phyloP scores from a whole-genome alignment of 2,888 invertebrate genomes.

The Trachelus stipa region DNA sequence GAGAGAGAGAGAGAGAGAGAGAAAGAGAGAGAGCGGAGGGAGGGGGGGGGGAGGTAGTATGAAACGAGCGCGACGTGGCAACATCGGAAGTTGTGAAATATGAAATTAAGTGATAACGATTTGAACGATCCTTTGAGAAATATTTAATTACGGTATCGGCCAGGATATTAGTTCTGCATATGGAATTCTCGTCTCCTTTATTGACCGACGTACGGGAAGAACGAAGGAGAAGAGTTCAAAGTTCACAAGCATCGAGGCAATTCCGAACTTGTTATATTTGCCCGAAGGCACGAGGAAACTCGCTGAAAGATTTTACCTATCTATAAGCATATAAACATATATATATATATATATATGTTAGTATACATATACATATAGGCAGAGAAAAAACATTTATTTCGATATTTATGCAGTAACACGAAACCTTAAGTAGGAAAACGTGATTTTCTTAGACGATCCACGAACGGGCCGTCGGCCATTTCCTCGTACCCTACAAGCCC shows the following conservation, averaged over 20 bases:
- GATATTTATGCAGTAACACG: neutral
- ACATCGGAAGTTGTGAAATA: neutral
- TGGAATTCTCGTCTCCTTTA: neutral
- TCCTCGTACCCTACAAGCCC: neutral
- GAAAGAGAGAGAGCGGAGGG: neutral
- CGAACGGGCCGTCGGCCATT: neutral
- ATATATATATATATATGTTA: too few relatives aligned
- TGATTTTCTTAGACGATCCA: neutral
- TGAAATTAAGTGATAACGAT: neutral
- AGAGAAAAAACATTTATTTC: neutral
- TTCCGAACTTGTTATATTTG: neutral
- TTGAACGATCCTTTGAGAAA: neutral
- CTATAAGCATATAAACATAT: neutral
- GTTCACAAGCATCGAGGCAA: neutral
- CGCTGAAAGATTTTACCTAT: neutral
- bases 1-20: conserved; percentile 17
- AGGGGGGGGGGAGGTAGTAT: neutral
- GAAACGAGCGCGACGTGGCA: neutral
- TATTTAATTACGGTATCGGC: neutral
- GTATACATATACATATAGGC: too few relatives aligned
- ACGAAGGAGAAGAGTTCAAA: neutral
- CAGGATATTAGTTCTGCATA: neutral
- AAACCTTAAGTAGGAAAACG: neutral
- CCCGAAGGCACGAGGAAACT: neutral
- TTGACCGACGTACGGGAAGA: neutral